Percentiles rank a stretch among this genome's conserved stretches.
These are phyloP conservation scores for Pluvianellus socialis DNA, from an alignment of 2,113 vertebrate species.

Conservation along the genomic window DNA sequence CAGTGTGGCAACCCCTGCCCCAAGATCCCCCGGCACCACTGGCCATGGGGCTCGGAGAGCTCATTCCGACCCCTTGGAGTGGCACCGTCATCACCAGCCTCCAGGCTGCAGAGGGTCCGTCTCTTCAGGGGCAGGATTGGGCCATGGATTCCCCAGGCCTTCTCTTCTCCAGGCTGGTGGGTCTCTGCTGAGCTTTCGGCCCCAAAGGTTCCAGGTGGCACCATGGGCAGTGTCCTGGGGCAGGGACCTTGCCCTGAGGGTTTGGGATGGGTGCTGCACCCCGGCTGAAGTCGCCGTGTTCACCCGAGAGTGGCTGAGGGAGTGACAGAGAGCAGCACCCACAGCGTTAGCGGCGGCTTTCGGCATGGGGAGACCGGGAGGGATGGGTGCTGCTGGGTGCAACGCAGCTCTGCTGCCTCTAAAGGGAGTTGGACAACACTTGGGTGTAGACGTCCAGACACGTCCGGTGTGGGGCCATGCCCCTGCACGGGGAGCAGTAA, in stretches of 20 bases:
- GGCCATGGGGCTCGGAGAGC: accelerated
- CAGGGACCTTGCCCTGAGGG: not conserved
- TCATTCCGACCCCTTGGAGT: not conserved
- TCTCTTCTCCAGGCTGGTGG: not conserved
- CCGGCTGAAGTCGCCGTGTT: not conserved
- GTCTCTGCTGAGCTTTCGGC: not conserved
- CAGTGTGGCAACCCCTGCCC: not conserved
- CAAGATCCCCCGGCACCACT: not conserved
- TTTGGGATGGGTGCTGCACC: not conserved
- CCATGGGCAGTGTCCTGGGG: not conserved
- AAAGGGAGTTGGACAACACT: not conserved
- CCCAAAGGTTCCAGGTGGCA: not conserved
- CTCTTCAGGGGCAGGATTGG: not conserved
- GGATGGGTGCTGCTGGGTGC: not conserved
- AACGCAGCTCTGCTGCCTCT: not conserved
- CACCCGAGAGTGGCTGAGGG: not conserved
- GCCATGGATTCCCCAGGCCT: not conserved
- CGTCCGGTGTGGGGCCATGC: accelerated
- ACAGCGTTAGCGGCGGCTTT: not conserved
- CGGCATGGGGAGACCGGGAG: not conserved
- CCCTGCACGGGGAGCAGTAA: not conserved
- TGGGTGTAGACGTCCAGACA: not conserved
- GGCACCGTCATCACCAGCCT: not conserved
- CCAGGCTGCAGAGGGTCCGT: not conserved
- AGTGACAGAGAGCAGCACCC: not conserved